Percentiles rank a stretch among this genome's conserved stretches.
Evolutionary conservation across 2,797 vertebrate genomes (phyloP).

Genomic region (Tragelaphus eurycerus): DNA sequence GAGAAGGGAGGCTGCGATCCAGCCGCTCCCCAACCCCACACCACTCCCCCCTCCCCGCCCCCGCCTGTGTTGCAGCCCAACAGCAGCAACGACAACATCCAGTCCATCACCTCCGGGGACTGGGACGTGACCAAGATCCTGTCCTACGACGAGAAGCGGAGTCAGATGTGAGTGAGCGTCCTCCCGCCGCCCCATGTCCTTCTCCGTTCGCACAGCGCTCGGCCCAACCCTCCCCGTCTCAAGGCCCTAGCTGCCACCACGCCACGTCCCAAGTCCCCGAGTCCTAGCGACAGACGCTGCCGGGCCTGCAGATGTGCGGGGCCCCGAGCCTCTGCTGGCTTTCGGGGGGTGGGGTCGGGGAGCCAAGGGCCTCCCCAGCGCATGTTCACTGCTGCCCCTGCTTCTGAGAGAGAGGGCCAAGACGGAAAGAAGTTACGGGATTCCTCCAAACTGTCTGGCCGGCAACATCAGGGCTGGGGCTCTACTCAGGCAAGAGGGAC

Average conservation of each 20-base stretch:
- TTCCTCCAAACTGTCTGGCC: no score
- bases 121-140: constrained; percentile 97
- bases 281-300: rapidly evolving
- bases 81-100: constrained; percentile 92
- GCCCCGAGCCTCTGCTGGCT: background rate
- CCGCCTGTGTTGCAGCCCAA: constrained; percentile 86
- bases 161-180: constrained; percentile 90
- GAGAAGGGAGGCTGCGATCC: background rate
- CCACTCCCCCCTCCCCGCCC: no score
- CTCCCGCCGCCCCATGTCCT: rapidly evolving
- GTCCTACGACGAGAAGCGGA: constrained; percentile 90
- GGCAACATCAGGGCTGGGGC: rapidly evolving
- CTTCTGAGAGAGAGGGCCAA: background rate
- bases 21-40: rapidly evolving
- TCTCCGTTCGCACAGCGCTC: rapidly evolving
- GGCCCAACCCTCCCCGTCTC: rapidly evolving
- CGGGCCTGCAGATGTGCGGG: rapidly evolving
- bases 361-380: rapidly evolving
- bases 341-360: background rate
- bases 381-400: rapidly evolving
- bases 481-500: rapidly evolving
- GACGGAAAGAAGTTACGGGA: no score
- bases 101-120: constrained; percentile 95
- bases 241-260: background rate
- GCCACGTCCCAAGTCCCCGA: background rate